Evolutionary conservation across 2,797 vertebrate species (phyloP), one percentile per base, ranked within the genome.

Genomic region (Furcifer pardalis): DNA sequence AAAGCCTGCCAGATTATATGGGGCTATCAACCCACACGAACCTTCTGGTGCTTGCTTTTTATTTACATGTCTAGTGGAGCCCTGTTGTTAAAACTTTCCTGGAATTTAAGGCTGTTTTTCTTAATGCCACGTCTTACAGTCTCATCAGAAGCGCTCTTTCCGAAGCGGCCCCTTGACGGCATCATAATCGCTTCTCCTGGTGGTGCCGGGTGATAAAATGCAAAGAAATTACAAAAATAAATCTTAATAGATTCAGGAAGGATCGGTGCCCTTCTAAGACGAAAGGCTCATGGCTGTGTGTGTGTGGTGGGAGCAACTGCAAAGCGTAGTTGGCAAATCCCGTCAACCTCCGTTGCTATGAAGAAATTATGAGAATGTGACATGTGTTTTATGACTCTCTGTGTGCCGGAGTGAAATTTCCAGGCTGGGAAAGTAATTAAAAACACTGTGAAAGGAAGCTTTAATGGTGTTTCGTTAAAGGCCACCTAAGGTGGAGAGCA

Each of bases 1-100:
- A 83, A 84, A 72, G 66, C 66, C 65, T 49, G 66, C 66, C 76
- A 49, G 76, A 84, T 71, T 84, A 84, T 84, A 84, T 60, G n/a
- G 66, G 56, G 56, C 66, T 49, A 72, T 79, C 76, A 84, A 72
- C n/a, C 37, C n/a, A 30, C 9, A 3, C 9, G 42, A 63, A 56
- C n/a, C 17, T n/a, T 49, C 40, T 13, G 4, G 66, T 12, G 56
- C 40, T 62, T 49, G n/a, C 56, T 62, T 84, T 84, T 72, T 79
- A 79, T 79, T 84, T 84, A 84, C 83, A 79, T 71, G 76, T 79
- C 76, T 84, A 27, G n/a, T 37, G 23, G 66, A 79, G 66, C 52
- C 40, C 56, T 30, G 40, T 79, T 62, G 42, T 72, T 78, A 78
- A 84, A 78, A 76, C 66, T 84, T 78, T 46, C n/a, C 13, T 12